These are phyloP conservation scores for Drosophila aff. DNA, from an alignment of 1,140 invertebrate species.

Conservation along the genomic window DNA sequence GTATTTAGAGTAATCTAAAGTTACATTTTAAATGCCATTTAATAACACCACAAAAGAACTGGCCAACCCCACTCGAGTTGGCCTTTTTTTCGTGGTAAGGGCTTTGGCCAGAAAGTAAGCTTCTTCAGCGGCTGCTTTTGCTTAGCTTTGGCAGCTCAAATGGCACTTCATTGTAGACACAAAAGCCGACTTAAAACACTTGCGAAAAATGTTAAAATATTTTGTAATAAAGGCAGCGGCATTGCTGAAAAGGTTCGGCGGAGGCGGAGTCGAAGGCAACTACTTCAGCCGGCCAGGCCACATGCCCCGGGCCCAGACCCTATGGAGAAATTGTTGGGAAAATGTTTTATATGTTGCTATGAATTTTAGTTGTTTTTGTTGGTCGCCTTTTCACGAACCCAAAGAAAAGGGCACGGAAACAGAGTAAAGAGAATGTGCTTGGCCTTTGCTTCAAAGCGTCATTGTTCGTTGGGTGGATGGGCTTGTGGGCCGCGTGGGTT, in stretches of 20 bases:
- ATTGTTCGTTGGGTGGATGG: slow-evolving; percentile 44
- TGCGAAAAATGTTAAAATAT: slow-evolving; percentile 82
- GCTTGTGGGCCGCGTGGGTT: slow-evolving; percentile 16
- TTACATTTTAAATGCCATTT: slow-evolving; percentile 78
- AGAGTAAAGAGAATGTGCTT: slow-evolving; percentile 79
- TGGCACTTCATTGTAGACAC: slow-evolving; percentile 80
- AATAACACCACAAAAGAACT: slow-evolving; percentile 82
- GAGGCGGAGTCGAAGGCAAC: slow-evolving; percentile 12
- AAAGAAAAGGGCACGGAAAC: slow-evolving; percentile 69
- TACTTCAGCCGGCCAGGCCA: slow-evolving; percentile 40
- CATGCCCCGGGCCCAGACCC: slow-evolving; percentile 16
- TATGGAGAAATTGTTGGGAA: slow-evolving; percentile 73
- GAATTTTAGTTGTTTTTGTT: slow-evolving; percentile 73
- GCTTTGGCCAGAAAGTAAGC: slow-evolving; percentile 55
- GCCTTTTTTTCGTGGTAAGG: slow-evolving; percentile 9
- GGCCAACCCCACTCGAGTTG: slow-evolving; percentile 31
- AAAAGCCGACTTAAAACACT: slow-evolving; percentile 82
- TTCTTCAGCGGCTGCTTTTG: slow-evolving; percentile 38
- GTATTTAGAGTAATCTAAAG: slow-evolving; percentile 73
- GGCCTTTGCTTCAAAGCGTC: slow-evolving; percentile 78
- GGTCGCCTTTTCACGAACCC: slow-evolving; percentile 29
- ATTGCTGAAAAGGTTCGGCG: slow-evolving; percentile 60
- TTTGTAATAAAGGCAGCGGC: slow-evolving; percentile 75
- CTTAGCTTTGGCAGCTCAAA: slow-evolving; percentile 64
- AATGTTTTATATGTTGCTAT: slow-evolving; percentile 82